phyloP scores from a whole-genome alignment of 2,113 vertebrate genomes.

The Corythornis cristatus region DNA sequence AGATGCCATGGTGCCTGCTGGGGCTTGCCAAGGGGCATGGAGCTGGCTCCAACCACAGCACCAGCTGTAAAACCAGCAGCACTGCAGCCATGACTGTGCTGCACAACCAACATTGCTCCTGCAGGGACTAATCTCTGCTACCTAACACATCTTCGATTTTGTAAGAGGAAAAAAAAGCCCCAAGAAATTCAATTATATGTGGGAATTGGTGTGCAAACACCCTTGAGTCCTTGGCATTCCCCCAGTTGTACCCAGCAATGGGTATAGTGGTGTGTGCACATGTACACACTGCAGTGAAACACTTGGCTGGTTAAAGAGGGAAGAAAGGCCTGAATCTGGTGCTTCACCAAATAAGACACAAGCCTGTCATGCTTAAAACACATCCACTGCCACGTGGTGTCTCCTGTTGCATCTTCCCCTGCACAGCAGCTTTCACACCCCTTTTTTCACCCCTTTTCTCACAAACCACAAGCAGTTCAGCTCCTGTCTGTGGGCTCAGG shows the following conservation, averaged over 20 bases:
- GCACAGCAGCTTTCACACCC: background rate
- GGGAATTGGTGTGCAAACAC: background rate
- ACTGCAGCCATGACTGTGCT: background rate
- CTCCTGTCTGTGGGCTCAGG: background rate
- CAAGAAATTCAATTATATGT: background rate
- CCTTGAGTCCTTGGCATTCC: background rate
- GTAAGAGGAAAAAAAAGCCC: background rate
- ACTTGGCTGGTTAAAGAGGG: background rate
- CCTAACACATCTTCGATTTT: background rate
- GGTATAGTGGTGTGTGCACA: fast-evolving
- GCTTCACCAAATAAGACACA: background rate
- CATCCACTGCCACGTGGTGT: background rate
- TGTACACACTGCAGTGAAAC: background rate
- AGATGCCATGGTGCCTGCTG: fast-evolving
- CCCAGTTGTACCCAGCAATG: background rate
- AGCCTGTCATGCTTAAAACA: background rate
- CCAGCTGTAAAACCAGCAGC: background rate
- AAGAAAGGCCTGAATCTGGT: background rate
- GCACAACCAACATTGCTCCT: background rate
- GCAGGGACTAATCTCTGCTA: background rate
- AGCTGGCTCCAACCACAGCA: background rate
- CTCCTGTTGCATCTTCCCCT: background rate
- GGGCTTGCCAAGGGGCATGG: background rate
- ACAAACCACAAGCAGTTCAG: background rate
- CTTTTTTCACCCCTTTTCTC: background rate